phyloP scores from a whole-genome alignment of 2,888 invertebrate species.

The Caenorhabditis sp. region DNA sequence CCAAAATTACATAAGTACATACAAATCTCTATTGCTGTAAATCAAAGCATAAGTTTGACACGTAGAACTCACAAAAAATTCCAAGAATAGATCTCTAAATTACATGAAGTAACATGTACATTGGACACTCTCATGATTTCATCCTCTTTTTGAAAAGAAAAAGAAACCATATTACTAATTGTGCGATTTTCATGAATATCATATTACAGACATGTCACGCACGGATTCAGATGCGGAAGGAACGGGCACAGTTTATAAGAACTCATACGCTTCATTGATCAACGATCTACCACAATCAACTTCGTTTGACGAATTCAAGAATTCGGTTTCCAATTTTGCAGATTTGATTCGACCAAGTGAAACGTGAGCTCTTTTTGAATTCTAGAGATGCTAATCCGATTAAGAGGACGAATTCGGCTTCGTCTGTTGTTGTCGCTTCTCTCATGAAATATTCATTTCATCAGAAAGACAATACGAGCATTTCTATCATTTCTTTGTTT shows the following conservation, averaged over 20 bases:
- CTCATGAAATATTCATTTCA: constrained; percentile 1
- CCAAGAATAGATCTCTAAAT: too few relatives aligned
- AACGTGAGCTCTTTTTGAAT: constrained; percentile 21
- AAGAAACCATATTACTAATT: too few relatives aligned
- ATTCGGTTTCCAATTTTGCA: constrained; percentile 19
- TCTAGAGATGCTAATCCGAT: not conserved
- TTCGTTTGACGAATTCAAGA: constrained; percentile 40
- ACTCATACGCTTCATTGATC: constrained; percentile 41
- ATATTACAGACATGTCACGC: constrained; percentile 36
- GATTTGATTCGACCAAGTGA: constrained; percentile 26
- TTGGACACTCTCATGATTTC: too few relatives aligned
- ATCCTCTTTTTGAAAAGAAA: too few relatives aligned
- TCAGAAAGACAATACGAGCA: not conserved
- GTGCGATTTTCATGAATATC: too few relatives aligned
- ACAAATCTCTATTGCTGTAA: too few relatives aligned
- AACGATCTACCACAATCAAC: constrained; percentile 34
- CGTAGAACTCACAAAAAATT: too few relatives aligned
- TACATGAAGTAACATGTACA: too few relatives aligned
- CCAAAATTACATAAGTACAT: too few relatives aligned
- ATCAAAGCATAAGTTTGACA: too few relatives aligned
- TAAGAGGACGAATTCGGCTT: not conserved
- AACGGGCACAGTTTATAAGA: constrained; percentile 31
- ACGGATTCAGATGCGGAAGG: constrained; percentile 34
- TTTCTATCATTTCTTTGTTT: not conserved
- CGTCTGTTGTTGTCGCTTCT: not conserved